A percentile compares a stretch with the other conserved stretches of the same genome.
Conservation (phyloP, 2,113 vertebrate genomes). For the Nyctibius bracteatus region DNA sequence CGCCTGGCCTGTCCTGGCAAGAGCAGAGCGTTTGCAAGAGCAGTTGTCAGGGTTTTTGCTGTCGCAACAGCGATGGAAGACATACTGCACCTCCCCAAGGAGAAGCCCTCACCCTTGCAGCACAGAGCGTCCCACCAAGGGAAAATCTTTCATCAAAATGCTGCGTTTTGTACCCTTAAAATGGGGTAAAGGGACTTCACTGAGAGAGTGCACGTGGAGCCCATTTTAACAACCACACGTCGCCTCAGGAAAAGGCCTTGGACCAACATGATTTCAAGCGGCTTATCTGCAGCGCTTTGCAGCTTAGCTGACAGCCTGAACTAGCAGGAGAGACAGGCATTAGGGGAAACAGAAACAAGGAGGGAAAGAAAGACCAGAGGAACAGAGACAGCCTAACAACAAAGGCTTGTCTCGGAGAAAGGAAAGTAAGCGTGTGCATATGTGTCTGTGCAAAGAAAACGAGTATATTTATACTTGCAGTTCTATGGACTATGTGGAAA, state of each 20-base stretch:
- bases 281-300: background rate
- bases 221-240: background rate
- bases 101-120: background rate
- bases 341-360: background rate
- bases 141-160: background rate
- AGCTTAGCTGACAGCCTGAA: background rate
- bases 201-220: background rate
- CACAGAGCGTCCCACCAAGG: fast-evolving
- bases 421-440: background rate
- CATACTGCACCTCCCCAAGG: fast-evolving
- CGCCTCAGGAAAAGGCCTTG: background rate
- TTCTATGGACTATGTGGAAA: background rate
- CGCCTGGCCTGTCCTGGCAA: background rate
- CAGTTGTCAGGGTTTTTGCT: background rate
- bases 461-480: background rate
- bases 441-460: background rate
- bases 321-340: background rate
- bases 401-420: background rate
- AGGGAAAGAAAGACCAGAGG: background rate
- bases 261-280: background rate
- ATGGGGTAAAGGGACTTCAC: background rate
- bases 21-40: background rate
- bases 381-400: background rate
- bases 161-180: background rate
- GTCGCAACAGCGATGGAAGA: background rate